Percentiles rank a stretch among this genome's conserved stretches.
Conservation (phyloP, 2,888 invertebrate species). For the Megalurothrips usitatus region DNA sequence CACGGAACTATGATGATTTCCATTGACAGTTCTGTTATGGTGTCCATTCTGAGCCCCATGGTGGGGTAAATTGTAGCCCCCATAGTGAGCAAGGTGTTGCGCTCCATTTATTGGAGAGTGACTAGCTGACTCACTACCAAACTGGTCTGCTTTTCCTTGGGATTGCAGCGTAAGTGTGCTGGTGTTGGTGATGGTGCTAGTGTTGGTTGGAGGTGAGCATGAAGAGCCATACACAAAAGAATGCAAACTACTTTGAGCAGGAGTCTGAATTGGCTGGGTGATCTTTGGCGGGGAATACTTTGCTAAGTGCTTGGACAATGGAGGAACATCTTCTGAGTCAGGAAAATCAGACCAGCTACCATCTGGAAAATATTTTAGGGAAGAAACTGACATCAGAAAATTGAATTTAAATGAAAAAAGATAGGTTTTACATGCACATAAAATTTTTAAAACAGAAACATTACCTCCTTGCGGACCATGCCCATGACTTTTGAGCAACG, state of each 20-base stretch:
- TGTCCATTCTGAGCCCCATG: conserved; percentile 4
- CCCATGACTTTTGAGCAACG: conserved; percentile 42
- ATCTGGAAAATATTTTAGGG: not conserved
- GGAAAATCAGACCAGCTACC: conserved; percentile 10
- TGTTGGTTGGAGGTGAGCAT: not conserved
- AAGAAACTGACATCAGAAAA: not conserved
- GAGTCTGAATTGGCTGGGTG: not conserved
- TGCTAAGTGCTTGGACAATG: conserved; percentile 1
- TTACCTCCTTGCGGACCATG: conserved; percentile 26
- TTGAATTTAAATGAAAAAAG: not conserved
- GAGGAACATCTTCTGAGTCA: conserved; percentile 3
- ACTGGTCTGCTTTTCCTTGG: not conserved
- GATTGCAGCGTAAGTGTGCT: not conserved
- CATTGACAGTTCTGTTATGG: not conserved
- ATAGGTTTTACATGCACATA: too few relatives aligned
- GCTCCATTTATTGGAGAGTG: not conserved
- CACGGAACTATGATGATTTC: not conserved
- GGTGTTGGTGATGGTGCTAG: too few relatives aligned
- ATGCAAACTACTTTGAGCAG: not conserved
- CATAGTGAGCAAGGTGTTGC: not conserved
- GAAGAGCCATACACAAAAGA: not conserved
- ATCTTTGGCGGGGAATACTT: not conserved
- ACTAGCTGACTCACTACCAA: not conserved
- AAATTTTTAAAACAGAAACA: not conserved
- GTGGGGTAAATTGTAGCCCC: not conserved